Evolutionary conservation across 2,113 vertebrate genomes (phyloP), one percentile per base, ranked within the genome.

Genomic region (Tautogolabrus adspersus): DNA sequence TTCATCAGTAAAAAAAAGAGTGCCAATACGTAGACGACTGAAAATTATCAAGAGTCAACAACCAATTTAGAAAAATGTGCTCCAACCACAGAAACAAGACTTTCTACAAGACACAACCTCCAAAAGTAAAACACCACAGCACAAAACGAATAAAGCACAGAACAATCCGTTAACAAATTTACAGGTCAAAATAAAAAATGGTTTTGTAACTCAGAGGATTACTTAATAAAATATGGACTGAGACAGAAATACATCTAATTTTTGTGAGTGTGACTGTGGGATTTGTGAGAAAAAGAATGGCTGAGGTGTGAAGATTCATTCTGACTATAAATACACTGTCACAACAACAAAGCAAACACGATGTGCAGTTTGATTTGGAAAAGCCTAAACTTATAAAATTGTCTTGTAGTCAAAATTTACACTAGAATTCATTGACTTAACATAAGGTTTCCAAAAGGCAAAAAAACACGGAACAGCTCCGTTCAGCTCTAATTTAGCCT

Each of bases 221-320:
- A 54, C 19, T 54, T 75, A 63, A 78, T 77, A 11, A 23, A 42
- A 67, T 22, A 54, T 59, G 46, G 61, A 60, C 68, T 1, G 42
- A 55, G 55, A 19, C 49, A 61, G 52, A 69, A 30, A 55, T 44
- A 30, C 8, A 3, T 81, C 55, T 58, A 3, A 9, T 68, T 56
- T 56, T 21, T 30, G 38, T 12, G 44, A 38, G 40, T 64, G 62
- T 46, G 34, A 59, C 66, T 51, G 77, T 72, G 66, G 77, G 80
- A 63, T 72, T 34, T 2, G 69, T 82, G 81, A 60, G 72, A 86
- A 71, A 15, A 67, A 74, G 30, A 34, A 77, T 75, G 79, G 59
- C 75, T 22, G 71, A 79, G 75, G 77, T 79, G 87, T 62, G 81
- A 88, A 69, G 6, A 61, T 12, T 49, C 37, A 46, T 5, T 46